A percentile compares a stretch with the other conserved stretches of the same genome.
These are phyloP conservation scores for Sula dactylatra DNA, from an alignment of 2,113 vertebrate genomes.

Conservation along the genomic window DNA sequence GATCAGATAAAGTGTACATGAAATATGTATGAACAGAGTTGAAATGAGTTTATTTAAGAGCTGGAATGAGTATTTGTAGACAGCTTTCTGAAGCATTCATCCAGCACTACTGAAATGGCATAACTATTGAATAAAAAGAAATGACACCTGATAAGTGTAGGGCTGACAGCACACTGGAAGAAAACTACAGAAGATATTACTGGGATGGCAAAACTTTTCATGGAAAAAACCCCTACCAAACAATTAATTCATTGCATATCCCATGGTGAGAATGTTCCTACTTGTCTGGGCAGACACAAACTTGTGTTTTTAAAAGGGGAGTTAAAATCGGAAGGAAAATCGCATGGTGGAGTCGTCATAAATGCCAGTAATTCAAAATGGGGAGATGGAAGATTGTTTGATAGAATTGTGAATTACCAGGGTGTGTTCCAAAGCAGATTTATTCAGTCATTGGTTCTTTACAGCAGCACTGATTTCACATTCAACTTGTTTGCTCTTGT, in stretches of 20 bases:
- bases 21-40: constrained; percentile 25
- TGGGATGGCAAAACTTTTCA: constrained; percentile 7
- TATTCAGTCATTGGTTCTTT: constrained; percentile 27
- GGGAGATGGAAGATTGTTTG: not conserved
- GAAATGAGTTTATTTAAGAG: constrained; percentile 48
- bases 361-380: constrained; percentile 47
- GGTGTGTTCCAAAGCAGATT: constrained; percentile 47
- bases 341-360: not conserved
- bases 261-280: constrained; percentile 13
- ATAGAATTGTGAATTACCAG: constrained; percentile 53
- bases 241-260: constrained; percentile 17
- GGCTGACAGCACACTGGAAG: not conserved
- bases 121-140: not conserved
- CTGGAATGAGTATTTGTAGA: not conserved
- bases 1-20: constrained; percentile 17
- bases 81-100: not conserved
- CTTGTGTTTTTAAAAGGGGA: constrained; percentile 16
- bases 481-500: constrained; percentile 18
- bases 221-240: not conserved
- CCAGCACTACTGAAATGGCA: not conserved
- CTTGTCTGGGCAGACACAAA: constrained; percentile 56
- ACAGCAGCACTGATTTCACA: not conserved
- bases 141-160: not conserved
- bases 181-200: not conserved
- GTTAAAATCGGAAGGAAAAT: constrained; percentile 49